These are phyloP conservation scores for Lota lota DNA, from an alignment of 2,113 vertebrate species.

Conservation along the genomic window DNA sequence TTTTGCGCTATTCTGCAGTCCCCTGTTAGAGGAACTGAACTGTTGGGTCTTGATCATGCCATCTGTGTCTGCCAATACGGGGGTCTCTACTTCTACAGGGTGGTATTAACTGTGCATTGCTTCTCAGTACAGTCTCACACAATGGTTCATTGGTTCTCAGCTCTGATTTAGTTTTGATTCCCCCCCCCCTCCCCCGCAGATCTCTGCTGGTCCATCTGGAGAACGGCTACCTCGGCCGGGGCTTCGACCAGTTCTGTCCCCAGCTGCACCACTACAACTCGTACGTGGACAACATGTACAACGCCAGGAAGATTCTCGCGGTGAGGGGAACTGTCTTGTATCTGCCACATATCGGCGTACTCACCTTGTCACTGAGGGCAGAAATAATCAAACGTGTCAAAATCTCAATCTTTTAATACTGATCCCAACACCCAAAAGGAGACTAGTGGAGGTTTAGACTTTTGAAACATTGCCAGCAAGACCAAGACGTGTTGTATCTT, in stretches of 20 bases:
- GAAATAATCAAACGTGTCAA: too few species aligned
- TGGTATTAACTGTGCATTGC: neutral
- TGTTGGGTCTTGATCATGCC: neutral
- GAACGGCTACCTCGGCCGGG: conserved; percentile 70
- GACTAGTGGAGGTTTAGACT: too few species aligned
- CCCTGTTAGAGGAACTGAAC: conserved; percentile 9
- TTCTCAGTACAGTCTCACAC: neutral
- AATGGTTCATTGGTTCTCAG: too few species aligned
- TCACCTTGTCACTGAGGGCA: too few species aligned
- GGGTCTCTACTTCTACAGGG: neutral
- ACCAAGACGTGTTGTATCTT: too few species aligned
- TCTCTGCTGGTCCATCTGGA: conserved; percentile 76
- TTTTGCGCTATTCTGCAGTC: neutral
- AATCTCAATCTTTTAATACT: too few species aligned
- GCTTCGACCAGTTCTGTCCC: conserved; percentile 77
- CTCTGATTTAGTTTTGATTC: too few species aligned
- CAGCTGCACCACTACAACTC: conserved; percentile 77
- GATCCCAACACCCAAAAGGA: too few species aligned
- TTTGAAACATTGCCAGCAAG: too few species aligned
- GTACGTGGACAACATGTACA: conserved; percentile 77
- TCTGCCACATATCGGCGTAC: too few species aligned
- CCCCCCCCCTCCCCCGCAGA: conserved; percentile 27
- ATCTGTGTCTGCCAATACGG: neutral
- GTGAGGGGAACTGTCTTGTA: conserved; percentile 60
- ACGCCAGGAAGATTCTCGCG: conserved; percentile 75